Evolutionary conservation across 2,797 vertebrate species (phyloP), one percentile per base, ranked within the genome.

Genomic region (Thamnophis elegans): DNA sequence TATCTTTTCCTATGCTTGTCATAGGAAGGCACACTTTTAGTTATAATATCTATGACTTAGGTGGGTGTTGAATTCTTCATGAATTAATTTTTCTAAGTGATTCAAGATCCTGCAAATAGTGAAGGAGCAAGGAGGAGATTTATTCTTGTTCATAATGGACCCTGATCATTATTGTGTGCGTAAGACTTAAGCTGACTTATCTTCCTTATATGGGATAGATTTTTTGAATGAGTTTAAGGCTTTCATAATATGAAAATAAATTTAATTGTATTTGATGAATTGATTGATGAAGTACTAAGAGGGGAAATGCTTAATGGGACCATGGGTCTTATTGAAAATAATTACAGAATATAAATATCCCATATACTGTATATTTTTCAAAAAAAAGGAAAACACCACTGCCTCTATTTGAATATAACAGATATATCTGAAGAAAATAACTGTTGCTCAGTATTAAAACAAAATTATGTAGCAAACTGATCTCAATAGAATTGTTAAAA

Each of bases 1-100:
- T 0, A 0, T 2, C 85, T 42, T 87, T 59, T 85, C 65, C 47
- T 4, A 0, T 88, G 22, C 68, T 47, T n/a, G 53, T 82, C 12
- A 1, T 59, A 92, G 18, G 68, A 85, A 22, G 28, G 42, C 51
- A 4, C n/a, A 1, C 55, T 68, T 82, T 14, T 2, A 90, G 56
- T 22, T 59, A 0, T 89, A 14, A 47, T 93, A 55, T 26, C 87
- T 0, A 0, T 90, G 54, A 51, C 11, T 36, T 14, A 9, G 0
- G 0, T 56, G 53, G 62, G 65, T 87, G 1, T 55, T 0, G 0
- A 60, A 42, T 26, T 93, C 55, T 90, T 22, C 5, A 28, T 62
- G 25, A 90, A 3, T 7, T 73, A 92, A 3, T 16, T 22, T 32
- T 92, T 82, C 60, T 32, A 1, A 88, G 32, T 25, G 28, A 3